Evolutionary conservation across 2,113 vertebrate genomes (phyloP).

Genomic region (Gila orcuttii): DNA sequence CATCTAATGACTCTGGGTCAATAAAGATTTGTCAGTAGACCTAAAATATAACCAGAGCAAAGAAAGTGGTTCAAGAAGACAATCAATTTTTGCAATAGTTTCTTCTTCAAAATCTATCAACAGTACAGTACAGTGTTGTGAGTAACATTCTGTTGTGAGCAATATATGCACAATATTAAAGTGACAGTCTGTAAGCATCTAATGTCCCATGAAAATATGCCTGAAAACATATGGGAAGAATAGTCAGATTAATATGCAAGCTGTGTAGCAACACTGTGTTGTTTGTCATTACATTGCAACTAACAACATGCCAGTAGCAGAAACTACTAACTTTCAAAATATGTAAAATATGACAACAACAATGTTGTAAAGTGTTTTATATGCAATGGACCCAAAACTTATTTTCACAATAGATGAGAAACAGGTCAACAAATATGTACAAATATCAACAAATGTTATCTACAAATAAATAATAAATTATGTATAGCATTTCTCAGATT

Average conservation of each 20-base stretch:
- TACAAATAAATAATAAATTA: neutral
- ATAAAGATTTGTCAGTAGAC: constrained; percentile 16
- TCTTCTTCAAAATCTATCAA: neutral
- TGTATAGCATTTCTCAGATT: no score
- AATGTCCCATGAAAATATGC: constrained; percentile 34
- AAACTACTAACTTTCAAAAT: neutral
- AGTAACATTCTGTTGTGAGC: constrained; percentile 14
- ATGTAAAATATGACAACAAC: neutral
- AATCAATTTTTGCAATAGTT: constrained; percentile 3
- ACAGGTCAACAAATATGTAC: neutral
- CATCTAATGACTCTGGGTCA: neutral
- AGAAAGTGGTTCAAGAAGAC: neutral
- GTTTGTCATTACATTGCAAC: neutral
- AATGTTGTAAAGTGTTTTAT: neutral
- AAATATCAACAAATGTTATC: neutral
- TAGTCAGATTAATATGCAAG: constrained; percentile 5
- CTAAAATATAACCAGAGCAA: neutral
- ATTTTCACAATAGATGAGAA: neutral
- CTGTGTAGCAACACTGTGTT: neutral
- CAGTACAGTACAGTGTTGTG: neutral
- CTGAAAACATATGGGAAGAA: constrained; percentile 21
- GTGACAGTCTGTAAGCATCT: constrained; percentile 1
- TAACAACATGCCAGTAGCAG: neutral
- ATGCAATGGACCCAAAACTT: neutral
- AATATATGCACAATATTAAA: neutral